Percentiles rank a stretch among this genome's conserved stretches.
Conservation (phyloP, 1,140 invertebrate genomes). For the Bombus terrestris region DNA sequence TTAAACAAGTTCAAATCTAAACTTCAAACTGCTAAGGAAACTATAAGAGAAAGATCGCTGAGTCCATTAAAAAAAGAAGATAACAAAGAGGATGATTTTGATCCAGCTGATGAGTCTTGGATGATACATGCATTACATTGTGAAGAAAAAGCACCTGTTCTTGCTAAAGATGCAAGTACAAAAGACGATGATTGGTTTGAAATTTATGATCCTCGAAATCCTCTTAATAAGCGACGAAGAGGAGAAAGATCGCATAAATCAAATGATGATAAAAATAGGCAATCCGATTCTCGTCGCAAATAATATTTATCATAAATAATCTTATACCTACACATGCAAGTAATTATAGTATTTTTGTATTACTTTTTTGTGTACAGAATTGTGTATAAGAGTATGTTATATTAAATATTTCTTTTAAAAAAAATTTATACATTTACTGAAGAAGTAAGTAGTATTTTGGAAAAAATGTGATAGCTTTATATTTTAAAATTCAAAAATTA, state of each 20-base stretch:
- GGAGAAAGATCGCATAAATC: conserved; percentile 80
- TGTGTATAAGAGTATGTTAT: conserved; percentile 16
- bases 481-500: neutral
- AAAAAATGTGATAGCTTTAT: no score
- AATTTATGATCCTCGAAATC: conserved; percentile 97
- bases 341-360: neutral
- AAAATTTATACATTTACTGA: neutral
- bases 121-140: conserved; percentile 91
- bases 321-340: neutral
- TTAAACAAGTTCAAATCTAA: conserved; percentile 93
- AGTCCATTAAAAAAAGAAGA: conserved; percentile 48
- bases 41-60: conserved; percentile 70
- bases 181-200: conserved; percentile 98
- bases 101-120: conserved; percentile 86
- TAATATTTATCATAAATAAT: conserved; percentile 32
- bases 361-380: neutral
- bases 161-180: conserved; percentile 97
- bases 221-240: conserved; percentile 94
- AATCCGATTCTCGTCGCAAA: conserved; percentile 16
- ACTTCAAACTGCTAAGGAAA: conserved; percentile 86
- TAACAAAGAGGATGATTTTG: conserved; percentile 76
- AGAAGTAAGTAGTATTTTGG: neutral
- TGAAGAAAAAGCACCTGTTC: conserved; percentile 88
- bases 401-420: conserved; percentile 41
- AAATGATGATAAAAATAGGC: conserved; percentile 32